Evolutionary conservation across 2,888 invertebrate species (phyloP).

Genomic region (Sphaeridia pumilis): DNA sequence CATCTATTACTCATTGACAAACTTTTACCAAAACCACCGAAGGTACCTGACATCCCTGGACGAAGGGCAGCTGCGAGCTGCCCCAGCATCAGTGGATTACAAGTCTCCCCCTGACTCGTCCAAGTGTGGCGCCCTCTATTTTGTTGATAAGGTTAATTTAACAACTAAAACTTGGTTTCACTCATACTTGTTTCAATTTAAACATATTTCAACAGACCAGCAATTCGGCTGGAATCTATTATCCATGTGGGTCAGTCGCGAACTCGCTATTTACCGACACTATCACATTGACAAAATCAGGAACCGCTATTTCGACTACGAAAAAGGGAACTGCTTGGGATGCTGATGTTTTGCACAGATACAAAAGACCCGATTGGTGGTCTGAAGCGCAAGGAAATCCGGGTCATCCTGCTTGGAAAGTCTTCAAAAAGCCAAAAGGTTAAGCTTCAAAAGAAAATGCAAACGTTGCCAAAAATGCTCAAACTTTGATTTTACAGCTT

Average conservation of each 20-base stretch:
- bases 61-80: constrained; percentile 81
- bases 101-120: constrained; percentile 51
- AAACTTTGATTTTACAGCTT: constrained; percentile 41
- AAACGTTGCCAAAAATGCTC: no score
- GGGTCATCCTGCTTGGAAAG: background rate
- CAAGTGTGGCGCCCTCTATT: no score
- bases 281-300: constrained; percentile 32
- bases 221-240: constrained; percentile 58
- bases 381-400: background rate
- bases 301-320: constrained; percentile 36
- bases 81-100: constrained; percentile 21
- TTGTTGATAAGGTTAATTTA: no score
- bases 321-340: constrained; percentile 47
- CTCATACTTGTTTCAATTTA: no score
- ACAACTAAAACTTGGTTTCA: no score
- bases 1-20: constrained; percentile 93
- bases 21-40: constrained; percentile 98
- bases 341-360: constrained; percentile 46
- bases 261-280: constrained; percentile 72
- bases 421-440: constrained; percentile 3
- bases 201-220: no score
- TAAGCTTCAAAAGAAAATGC: background rate
- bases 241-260: constrained; percentile 97
- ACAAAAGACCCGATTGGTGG: constrained; percentile 42
- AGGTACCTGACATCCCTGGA: constrained; percentile 89